Conservation (phyloP, 1,140 invertebrate genomes). For the Drosophila ambigua region DNA sequence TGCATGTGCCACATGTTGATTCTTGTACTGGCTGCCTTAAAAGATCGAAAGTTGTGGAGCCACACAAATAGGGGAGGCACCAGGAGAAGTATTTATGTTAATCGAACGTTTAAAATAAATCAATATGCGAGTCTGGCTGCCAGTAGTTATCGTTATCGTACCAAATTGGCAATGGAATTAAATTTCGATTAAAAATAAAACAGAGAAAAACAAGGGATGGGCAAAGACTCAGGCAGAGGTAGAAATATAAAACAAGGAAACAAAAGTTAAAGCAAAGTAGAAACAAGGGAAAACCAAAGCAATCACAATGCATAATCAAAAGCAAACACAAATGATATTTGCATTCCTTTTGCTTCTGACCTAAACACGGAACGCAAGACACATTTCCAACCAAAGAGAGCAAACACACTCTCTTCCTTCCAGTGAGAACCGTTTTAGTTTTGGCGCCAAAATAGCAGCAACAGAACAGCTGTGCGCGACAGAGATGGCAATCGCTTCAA, state of each 20-base stretch:
- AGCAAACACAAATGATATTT: slow-evolving; percentile 4
- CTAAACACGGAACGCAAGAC: slow-evolving; percentile 8
- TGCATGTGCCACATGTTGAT: slow-evolving; percentile 12
- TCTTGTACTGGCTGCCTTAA: slow-evolving; percentile 43
- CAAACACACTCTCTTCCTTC: slow-evolving; percentile 28
- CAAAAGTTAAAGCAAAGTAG: neutral
- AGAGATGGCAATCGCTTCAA: slow-evolving; percentile 33
- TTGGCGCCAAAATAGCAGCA: slow-evolving; percentile 63
- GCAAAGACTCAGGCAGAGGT: too few species aligned
- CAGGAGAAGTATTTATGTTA: slow-evolving; percentile 51
- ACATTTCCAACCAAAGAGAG: slow-evolving; percentile 20
- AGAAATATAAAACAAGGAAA: too few species aligned
- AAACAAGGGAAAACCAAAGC: neutral
- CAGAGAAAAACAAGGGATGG: too few species aligned
- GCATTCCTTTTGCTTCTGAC: slow-evolving; percentile 4
- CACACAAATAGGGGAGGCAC: too few species aligned
- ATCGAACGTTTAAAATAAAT: slow-evolving; percentile 42
- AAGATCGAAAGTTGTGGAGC: slow-evolving; percentile 47
- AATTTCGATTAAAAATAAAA: slow-evolving; percentile 32
- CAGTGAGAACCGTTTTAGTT: slow-evolving; percentile 28
- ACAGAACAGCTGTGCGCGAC: slow-evolving; percentile 54
- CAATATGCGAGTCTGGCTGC: slow-evolving; percentile 32
- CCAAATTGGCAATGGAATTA: slow-evolving; percentile 50
- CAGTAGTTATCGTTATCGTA: slow-evolving; percentile 20
- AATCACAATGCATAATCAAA: neutral